Base-by-base conservation (phyloP, 1,140 invertebrate species). In the Zaprionus inermis region DNA sequence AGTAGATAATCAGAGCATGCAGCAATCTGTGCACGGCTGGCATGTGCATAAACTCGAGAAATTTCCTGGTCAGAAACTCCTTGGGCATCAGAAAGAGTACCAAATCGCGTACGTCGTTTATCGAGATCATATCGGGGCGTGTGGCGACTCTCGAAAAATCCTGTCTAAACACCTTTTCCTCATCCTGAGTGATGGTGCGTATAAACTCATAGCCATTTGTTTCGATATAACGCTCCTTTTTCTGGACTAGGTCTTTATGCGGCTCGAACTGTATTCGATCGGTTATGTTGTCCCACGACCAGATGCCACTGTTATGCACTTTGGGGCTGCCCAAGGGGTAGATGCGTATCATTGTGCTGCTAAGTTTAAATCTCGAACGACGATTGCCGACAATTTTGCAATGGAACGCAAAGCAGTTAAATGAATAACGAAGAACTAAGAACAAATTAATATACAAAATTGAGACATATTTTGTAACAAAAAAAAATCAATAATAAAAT, bases 1-100 rank as follows among this genome's bases (percentile, higher is more conserved):
- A 91, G 70, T 91, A 91, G 12, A 91, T 91, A 38, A 90, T 70
- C 14, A 91, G 61, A 0, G 89, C 75, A 36, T 90, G 81, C 0
- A 91, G 41, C 6, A 91, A 70, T 14, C 72, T 52, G 34, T 91
- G 74, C 0, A 91, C 79, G 0, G 82, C 68, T 41, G 81, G 72
- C 1, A 68, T 79, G 32, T 86, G 80, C 52, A 91, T 64, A 30
- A 91, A 91, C 36, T 77, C 72, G 6, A 91, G 61, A 61, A 91
- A 91, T 24, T 73, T 59, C 16, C 56, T 58, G 6, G 72, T 76
- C 4, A 86, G 56, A 11, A 84, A 76, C 6, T 86, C 70, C 4
- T 67, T 63, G 2, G 90, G 90, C 55, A 91, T 77, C 6, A 91
- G 52, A 14, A 91, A 91, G 1, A 91, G 70, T 4, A 86, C 81